Evolutionary conservation across 2,113 vertebrate species (phyloP).

Genomic region (Pleuronectes platessa): DNA sequence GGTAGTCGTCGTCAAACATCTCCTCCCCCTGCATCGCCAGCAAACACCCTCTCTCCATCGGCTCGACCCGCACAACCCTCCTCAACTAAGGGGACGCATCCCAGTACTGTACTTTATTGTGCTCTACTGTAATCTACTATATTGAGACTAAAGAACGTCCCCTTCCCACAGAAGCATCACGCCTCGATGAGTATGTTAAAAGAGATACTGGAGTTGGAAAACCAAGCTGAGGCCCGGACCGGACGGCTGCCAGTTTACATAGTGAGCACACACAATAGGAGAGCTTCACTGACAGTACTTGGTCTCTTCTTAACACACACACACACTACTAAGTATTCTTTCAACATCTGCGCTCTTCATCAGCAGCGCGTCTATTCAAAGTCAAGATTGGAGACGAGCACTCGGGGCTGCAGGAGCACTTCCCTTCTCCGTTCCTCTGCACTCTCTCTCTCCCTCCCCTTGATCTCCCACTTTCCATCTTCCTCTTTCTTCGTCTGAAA

Average conservation of each 20-base stretch:
- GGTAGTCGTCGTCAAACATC: slow-evolving; percentile 70
- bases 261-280: slow-evolving; percentile 57
- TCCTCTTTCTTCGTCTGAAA: slow-evolving; percentile 63
- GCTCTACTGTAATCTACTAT: slow-evolving; percentile 21
- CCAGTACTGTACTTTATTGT: not conserved
- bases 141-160: slow-evolving; percentile 10
- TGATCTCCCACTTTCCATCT: slow-evolving; percentile 58
- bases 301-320: slow-evolving; percentile 10
- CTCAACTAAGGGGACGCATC: slow-evolving; percentile 20
- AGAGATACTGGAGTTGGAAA: slow-evolving; percentile 22
- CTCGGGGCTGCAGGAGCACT: slow-evolving; percentile 75
- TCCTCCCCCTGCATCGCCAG: slow-evolving; percentile 44
- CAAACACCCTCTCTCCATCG: slow-evolving; percentile 47
- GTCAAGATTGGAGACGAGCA: slow-evolving; percentile 55
- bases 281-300: not conserved
- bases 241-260: slow-evolving; percentile 30
- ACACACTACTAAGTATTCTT: slow-evolving; percentile 39
- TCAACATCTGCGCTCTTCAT: slow-evolving; percentile 71
- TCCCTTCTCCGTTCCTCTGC: slow-evolving; percentile 52
- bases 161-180: slow-evolving; percentile 37
- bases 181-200: slow-evolving; percentile 54
- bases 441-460: slow-evolving; percentile 46
- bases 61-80: not conserved
- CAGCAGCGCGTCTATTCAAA: slow-evolving; percentile 64
- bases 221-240: slow-evolving; percentile 28